phyloP scores from a whole-genome alignment of 1,140 invertebrate species.

The Drosophila ficusphila region DNA sequence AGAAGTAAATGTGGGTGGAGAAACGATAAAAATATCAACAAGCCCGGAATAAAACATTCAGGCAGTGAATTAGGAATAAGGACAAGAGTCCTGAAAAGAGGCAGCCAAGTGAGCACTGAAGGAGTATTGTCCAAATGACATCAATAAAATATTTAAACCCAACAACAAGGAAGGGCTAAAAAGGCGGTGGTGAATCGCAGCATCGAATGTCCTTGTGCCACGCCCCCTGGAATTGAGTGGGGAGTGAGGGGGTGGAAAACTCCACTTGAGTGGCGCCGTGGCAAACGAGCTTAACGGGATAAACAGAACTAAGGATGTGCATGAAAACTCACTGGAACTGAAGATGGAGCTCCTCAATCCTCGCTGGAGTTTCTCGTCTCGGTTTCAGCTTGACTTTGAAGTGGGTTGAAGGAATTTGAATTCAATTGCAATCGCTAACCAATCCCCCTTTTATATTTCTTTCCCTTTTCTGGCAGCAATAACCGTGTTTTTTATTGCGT shows the following conservation, averaged over 20 bases:
- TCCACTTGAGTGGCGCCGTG: slow-evolving; percentile 36
- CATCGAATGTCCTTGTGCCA: slow-evolving; percentile 23
- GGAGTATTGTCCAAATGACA: slow-evolving; percentile 71
- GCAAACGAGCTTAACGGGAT: slow-evolving; percentile 55
- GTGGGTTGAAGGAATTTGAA: slow-evolving; percentile 67
- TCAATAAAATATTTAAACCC: slow-evolving; percentile 77
- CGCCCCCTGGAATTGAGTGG: neutral
- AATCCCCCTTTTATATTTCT: slow-evolving; percentile 17
- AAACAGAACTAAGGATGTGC: slow-evolving; percentile 35
- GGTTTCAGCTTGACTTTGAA: slow-evolving; percentile 71
- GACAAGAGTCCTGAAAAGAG: slow-evolving; percentile 15
- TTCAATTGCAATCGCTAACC: slow-evolving; percentile 69
- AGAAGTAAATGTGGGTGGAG: neutral
- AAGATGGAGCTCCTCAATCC: slow-evolving; percentile 23
- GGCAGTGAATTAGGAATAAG: slow-evolving; percentile 20
- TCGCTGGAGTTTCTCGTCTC: slow-evolving; percentile 43
- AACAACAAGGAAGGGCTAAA: slow-evolving; percentile 41
- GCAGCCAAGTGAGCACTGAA: slow-evolving; percentile 60
- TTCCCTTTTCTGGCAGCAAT: slow-evolving; percentile 9
- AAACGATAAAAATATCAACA: slow-evolving; percentile 69
- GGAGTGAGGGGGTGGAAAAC: neutral
- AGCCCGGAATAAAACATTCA: slow-evolving; percentile 67
- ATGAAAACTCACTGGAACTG: slow-evolving; percentile 22
- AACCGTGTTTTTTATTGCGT: slow-evolving; percentile 62
- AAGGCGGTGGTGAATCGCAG: slow-evolving; percentile 10